Conservation (phyloP, 1,140 invertebrate species). For the Physella acuta region DNA sequence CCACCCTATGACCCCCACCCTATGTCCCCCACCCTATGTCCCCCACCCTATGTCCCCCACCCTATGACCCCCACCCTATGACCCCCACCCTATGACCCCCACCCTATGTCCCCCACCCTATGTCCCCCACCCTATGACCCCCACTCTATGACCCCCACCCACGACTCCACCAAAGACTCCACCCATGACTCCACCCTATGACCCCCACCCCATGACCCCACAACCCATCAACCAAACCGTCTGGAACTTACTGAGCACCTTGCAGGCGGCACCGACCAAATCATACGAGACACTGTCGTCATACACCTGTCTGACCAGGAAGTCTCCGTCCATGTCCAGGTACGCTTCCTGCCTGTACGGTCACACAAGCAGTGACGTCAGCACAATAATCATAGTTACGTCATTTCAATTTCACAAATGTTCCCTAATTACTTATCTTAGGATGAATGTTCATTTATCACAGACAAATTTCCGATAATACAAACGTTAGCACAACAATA, state of each 20-base stretch:
- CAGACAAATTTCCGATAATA: background rate
- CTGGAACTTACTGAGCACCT: constrained; percentile 79
- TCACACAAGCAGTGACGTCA: background rate
- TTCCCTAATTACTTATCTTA: background rate
- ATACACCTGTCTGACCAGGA: constrained; percentile 90
- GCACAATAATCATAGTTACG: background rate
- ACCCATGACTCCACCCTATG: no score
- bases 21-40: no score
- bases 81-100: no score
- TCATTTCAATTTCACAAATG: background rate
- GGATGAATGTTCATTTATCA: background rate
- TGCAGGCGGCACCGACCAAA: constrained; percentile 84
- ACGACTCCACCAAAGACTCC: no score
- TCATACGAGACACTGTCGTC: constrained; percentile 94
- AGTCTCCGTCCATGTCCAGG: constrained; percentile 90
- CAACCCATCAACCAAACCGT: no score
- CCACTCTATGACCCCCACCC: no score
- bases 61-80: no score
- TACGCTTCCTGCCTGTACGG: constrained; percentile 81
- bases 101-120: no score
- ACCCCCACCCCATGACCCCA: no score
- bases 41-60: no score
- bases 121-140: no score
- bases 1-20: no score
- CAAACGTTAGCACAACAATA: background rate